Evolutionary conservation across 2,113 vertebrate species (phyloP).

Genomic region (Dermatemys mawii): DNA sequence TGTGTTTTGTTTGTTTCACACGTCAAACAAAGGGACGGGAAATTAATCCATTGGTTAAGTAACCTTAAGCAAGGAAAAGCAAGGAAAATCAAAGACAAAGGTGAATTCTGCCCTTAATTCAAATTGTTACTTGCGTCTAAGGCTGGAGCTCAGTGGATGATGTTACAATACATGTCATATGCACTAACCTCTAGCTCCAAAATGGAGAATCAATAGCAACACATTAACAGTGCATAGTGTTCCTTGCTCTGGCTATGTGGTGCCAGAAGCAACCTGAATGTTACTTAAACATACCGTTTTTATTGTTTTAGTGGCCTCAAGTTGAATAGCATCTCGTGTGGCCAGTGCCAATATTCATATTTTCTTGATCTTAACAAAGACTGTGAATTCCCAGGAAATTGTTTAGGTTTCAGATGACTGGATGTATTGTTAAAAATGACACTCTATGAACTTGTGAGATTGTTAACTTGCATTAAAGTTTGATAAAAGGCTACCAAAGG

Average conservation of each 20-base stretch:
- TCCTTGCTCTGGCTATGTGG: background rate
- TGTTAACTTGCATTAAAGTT: background rate
- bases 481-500: conserved; percentile 32
- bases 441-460: background rate
- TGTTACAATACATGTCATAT: background rate
- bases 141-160: background rate
- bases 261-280: background rate
- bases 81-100: background rate
- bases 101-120: background rate
- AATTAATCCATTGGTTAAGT: background rate
- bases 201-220: background rate
- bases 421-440: conserved; percentile 26
- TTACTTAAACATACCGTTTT: background rate
- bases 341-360: background rate
- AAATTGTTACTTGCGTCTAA: background rate
- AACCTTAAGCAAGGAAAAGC: background rate
- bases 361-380: background rate
- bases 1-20: background rate
- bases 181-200: background rate
- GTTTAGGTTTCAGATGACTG: conserved; percentile 11
- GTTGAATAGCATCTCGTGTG: background rate
- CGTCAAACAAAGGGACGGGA: background rate
- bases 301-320: background rate
- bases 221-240: background rate
- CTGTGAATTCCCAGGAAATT: conserved; percentile 15